phyloP scores from a whole-genome alignment of 2,797 vertebrate genomes.

The Leontocebus nigricollis region DNA sequence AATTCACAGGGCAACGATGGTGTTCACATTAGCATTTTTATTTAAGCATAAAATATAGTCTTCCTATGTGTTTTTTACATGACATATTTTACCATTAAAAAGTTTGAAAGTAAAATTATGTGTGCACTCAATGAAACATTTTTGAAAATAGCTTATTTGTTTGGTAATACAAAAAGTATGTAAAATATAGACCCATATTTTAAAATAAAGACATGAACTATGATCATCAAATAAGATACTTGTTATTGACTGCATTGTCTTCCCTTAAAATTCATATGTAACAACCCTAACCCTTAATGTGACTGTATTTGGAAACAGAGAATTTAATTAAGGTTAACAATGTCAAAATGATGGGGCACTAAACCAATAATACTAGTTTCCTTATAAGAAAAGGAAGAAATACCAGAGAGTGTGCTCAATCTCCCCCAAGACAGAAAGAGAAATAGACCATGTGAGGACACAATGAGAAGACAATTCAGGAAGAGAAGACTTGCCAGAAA shows the following conservation, averaged over 20 bases:
- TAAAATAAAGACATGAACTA: background rate
- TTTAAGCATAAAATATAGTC: background rate
- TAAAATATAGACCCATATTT: background rate
- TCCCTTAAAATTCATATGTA: background rate
- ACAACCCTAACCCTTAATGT: fast-evolving
- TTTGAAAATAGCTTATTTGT: background rate
- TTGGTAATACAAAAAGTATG: background rate
- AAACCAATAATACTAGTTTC: background rate
- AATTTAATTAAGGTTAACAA: background rate
- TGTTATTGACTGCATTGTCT: background rate
- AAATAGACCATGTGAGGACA: background rate
- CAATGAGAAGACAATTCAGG: background rate
- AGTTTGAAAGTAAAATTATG: background rate
- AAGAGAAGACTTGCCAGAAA: background rate
- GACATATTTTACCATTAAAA: background rate
- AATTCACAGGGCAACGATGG: background rate
- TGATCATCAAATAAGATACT: background rate
- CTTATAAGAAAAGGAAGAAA: background rate
- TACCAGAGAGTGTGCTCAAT: no score
- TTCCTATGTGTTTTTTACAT: background rate
- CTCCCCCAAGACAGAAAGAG: background rate
- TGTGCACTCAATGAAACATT: background rate
- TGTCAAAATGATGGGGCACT: background rate
- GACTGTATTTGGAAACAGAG: background rate
- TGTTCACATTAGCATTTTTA: background rate